phyloP scores from a whole-genome alignment of 2,113 vertebrate species.

The Cyprinodon tularosa region DNA sequence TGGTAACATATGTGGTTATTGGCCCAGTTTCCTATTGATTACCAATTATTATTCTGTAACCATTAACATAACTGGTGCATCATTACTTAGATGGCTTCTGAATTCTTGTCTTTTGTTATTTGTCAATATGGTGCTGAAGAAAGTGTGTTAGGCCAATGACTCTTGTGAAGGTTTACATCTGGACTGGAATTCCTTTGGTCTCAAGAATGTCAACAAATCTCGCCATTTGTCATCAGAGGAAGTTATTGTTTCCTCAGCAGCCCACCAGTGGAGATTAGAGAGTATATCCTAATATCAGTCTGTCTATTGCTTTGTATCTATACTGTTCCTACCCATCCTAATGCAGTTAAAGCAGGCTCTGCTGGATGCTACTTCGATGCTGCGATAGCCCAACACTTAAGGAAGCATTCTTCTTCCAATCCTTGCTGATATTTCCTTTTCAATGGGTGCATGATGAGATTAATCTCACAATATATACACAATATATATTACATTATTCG shows the following conservation, averaged over 20 bases:
- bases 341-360: constrained; percentile 51
- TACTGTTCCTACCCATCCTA: constrained; percentile 67
- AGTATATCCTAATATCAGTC: constrained; percentile 57
- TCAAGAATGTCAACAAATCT: constrained; percentile 53
- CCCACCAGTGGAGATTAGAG: constrained; percentile 68
- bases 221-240: constrained; percentile 49
- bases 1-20: neutral
- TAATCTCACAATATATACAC: constrained; percentile 22
- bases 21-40: neutral
- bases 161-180: neutral
- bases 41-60: neutral
- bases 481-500: constrained; percentile 15
- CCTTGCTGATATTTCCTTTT: constrained; percentile 40
- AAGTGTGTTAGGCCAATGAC: neutral
- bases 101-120: neutral
- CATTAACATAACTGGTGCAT: too few relatives aligned
- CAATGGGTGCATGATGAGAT: constrained; percentile 35
- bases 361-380: constrained; percentile 50
- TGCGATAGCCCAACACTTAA: constrained; percentile 31
- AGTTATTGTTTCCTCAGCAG: constrained; percentile 60
- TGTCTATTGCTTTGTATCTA: constrained; percentile 65
- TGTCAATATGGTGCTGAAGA: neutral
- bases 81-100: neutral
- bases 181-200: constrained; percentile 42
- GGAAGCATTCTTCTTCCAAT: constrained; percentile 44